Evolutionary conservation across 1,140 invertebrate genomes (phyloP).

Genomic region (Xylocopa sonorina): DNA sequence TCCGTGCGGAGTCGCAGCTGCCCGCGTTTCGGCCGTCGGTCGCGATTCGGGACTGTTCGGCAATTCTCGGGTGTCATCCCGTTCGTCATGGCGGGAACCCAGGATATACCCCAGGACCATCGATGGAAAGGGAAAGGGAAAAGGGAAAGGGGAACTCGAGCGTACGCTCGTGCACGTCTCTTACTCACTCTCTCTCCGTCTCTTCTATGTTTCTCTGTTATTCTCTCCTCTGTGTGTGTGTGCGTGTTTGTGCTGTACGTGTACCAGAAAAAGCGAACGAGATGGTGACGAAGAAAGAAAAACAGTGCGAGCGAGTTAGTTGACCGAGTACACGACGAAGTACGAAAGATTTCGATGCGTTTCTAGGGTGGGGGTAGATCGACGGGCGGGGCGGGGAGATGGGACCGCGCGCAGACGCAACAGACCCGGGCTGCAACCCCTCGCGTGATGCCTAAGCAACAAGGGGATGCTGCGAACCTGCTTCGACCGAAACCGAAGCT

Average conservation of each 20-base stretch:
- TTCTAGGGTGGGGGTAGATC: conserved; percentile 9
- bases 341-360: conserved; percentile 54
- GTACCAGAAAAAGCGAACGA: conserved; percentile 39
- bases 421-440: conserved; percentile 38
- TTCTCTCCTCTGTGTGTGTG: background rate
- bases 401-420: conserved; percentile 49
- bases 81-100: conserved; percentile 79
- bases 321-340: conserved; percentile 45
- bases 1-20: conserved; percentile 76
- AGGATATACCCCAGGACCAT: conserved; percentile 76
- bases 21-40: conserved; percentile 75
- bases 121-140: conserved; percentile 59
- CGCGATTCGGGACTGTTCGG: conserved; percentile 71
- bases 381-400: conserved; percentile 3
- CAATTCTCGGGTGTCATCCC: conserved; percentile 75
- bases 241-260: too few species aligned
- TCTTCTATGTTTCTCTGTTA: conserved; percentile 60
- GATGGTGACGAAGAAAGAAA: conserved; percentile 25
- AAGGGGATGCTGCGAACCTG: conserved; percentile 59
- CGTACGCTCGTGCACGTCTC: conserved; percentile 40
- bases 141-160: conserved; percentile 31
- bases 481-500: conserved; percentile 46
- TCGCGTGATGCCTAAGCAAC: conserved; percentile 49
- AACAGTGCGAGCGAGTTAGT: conserved; percentile 37
- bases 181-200: background rate